Conservation (phyloP, 2,888 invertebrate genomes). For the Ophonus ardosiacus region DNA sequence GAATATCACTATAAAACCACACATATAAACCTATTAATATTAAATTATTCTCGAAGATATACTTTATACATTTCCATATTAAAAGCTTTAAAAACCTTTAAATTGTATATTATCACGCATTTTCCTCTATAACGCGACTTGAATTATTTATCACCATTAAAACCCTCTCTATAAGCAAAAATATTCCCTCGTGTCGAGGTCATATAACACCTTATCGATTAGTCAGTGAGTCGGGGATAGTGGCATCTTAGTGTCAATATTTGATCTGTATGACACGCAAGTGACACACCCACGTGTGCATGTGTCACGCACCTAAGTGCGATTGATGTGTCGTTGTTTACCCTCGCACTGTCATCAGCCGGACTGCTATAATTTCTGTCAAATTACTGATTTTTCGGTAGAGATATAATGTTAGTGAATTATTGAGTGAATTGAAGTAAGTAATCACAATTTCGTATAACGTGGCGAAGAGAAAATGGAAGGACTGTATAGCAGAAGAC, state of each 20-base stretch:
- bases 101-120: neutral
- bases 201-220: constrained; percentile 24
- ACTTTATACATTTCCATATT: no score
- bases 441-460: neutral
- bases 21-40: no score
- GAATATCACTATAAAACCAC: no score
- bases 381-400: constrained; percentile 28
- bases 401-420: neutral
- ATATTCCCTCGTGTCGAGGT: constrained; percentile 6
- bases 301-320: constrained; percentile 8
- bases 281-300: constrained; percentile 38
- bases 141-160: constrained; percentile 16
- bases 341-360: neutral
- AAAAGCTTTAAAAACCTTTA: neutral
- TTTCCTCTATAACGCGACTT: neutral
- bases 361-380: constrained; percentile 21
- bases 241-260: constrained; percentile 58
- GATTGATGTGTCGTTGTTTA: constrained; percentile 1
- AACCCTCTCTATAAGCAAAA: neutral
- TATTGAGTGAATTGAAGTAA: neutral
- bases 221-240: neutral
- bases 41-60: no score
- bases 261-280: constrained; percentile 52
- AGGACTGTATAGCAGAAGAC: no score
- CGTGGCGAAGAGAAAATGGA: no score